Conservation (phyloP, 53 echinoderm and acorn worm genomes). For the Holothuria scabra region DNA sequence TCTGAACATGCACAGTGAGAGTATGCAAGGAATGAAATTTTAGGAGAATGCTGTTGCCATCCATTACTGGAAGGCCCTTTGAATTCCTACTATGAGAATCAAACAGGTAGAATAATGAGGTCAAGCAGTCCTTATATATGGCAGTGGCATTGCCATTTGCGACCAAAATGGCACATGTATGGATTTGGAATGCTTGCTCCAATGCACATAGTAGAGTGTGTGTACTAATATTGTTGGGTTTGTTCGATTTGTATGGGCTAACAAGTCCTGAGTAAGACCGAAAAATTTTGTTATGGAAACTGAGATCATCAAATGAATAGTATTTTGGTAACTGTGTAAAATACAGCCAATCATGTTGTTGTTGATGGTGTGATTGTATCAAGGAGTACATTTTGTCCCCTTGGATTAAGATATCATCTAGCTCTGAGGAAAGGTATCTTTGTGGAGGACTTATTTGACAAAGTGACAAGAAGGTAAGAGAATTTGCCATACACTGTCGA, state of each 20-base stretch:
- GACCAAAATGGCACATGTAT: conserved; percentile 3
- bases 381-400: not conserved
- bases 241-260: not conserved
- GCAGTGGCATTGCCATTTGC: not conserved
- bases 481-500: too few relatives aligned
- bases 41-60: too few relatives aligned
- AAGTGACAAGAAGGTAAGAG: too few relatives aligned
- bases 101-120: not conserved
- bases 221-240: not conserved
- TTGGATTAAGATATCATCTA: too few relatives aligned
- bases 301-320: not conserved
- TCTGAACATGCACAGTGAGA: too few relatives aligned
- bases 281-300: too few relatives aligned
- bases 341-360: not conserved
- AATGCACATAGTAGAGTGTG: not conserved
- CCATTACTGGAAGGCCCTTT: too few relatives aligned
- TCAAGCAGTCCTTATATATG: not conserved
- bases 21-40: too few relatives aligned
- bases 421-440: too few relatives aligned
- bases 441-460: too few relatives aligned
- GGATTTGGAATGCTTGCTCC: not conserved
- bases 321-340: not conserved
- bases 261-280: conserved; percentile 13
- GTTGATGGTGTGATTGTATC: not conserved
- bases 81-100: too few relatives aligned